Base-by-base conservation (phyloP, 2,888 invertebrate species). In the Acrocera orbiculus region DNA sequence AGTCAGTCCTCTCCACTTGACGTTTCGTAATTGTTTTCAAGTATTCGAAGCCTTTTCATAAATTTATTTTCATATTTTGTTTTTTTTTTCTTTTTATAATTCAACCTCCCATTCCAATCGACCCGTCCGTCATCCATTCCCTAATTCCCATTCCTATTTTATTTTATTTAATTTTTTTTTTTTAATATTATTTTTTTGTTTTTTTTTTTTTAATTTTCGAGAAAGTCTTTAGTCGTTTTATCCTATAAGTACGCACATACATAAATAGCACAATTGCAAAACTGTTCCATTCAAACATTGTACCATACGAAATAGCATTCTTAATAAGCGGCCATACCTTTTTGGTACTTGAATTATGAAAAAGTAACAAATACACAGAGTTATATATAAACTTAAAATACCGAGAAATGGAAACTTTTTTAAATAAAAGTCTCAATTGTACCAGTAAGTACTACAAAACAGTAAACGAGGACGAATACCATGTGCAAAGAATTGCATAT, bases 11-110 rank as follows among this genome's bases (percentile, higher is more conserved):
- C 22, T 22, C 28, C 38, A 40, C 43, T 43, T 40, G 42, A 43
- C 43, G 39, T 42, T 42, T 43, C 40, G 42, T 40, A 40, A 43
- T 43, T 43, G 43, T 42, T 43, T 42, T 43, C 39, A 40, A 43
- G 43, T 42, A 43, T 36, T 36, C 39, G 36, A 43, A 42, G 39
- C 39, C 39, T 33, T 14, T n/a, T n/a, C n/a, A n/a, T n/a, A n/a
- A n/a, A n/a, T n/a, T n/a, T n/a, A n/a, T n/a, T n/a, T n/a, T n/a
- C n/a, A n/a, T n/a, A n/a, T n/a, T n/a, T n/a, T n/a, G n/a, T n/a
- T n/a, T n/a, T n/a, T n/a, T n/a, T n/a, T n/a, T n/a, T n/a, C n/a
- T n/a, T n/a, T n/a, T n/a, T n/a, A n/a, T n/a, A n/a, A n/a, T n/a
- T n/a, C n/a, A n/a, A n/a, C n/a, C n/a, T n/a, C n/a, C n/a, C n/a